Conservation (phyloP, 2,113 vertebrate genomes). For the Podocnemis expansa region DNA sequence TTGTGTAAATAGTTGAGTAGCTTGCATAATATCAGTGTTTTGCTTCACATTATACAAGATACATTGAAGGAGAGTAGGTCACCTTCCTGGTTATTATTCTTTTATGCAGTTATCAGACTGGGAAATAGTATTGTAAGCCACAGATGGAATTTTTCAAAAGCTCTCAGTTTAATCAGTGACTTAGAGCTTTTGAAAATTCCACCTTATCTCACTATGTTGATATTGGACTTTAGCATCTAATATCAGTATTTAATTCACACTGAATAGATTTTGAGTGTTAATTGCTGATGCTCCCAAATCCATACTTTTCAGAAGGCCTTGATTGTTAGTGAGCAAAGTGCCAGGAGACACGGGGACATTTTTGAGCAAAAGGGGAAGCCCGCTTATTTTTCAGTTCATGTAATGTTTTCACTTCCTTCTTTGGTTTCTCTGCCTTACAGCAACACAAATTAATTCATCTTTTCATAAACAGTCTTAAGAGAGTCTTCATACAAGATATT, state of each 20-base stretch:
- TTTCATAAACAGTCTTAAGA: neutral
- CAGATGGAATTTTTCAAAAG: neutral
- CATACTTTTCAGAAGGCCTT: neutral
- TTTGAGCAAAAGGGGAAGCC: constrained; percentile 22
- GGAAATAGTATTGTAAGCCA: neutral
- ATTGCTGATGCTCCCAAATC: neutral
- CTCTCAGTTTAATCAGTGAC: neutral
- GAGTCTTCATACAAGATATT: neutral
- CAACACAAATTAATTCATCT: neutral
- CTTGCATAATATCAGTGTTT: neutral
- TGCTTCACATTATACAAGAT: neutral
- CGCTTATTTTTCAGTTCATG: neutral
- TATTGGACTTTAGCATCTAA: neutral
- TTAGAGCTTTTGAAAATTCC: neutral
- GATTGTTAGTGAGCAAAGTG: neutral
- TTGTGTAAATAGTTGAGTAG: neutral
- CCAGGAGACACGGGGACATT: neutral
- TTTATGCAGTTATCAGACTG: neutral
- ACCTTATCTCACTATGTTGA: neutral
- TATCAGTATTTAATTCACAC: neutral
- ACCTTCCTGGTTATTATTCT: neutral
- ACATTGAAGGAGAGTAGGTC: neutral
- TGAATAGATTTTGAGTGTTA: neutral
- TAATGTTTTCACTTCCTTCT: constrained; percentile 55
- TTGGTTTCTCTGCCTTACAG: constrained; percentile 6